Evolutionary conservation across 2,113 vertebrate genomes (phyloP).

Genomic region (Engraulis encrasicolus): DNA sequence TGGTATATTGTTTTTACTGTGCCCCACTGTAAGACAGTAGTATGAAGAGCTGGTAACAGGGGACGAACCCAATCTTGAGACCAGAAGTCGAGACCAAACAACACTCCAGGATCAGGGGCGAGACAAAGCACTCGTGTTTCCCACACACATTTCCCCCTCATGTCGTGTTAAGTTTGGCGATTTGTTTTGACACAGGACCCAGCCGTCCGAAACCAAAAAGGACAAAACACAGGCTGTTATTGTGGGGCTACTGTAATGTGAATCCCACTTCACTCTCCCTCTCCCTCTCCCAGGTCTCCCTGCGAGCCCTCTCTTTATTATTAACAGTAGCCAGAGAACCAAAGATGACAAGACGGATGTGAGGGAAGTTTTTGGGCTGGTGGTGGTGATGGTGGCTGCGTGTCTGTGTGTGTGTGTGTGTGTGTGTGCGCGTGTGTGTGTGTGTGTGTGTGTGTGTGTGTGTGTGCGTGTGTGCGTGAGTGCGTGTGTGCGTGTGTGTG

Average conservation of each 20-base stretch:
- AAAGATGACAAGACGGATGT: not conserved
- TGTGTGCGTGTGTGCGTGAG: not conserved
- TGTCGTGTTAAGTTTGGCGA: not conserved
- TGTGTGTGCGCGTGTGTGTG: not conserved
- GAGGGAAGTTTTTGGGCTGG: not conserved
- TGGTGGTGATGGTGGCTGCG: too few species aligned
- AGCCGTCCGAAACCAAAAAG: not conserved
- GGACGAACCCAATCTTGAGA: not conserved
- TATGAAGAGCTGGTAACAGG: not conserved
- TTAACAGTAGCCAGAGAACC: slow-evolving; percentile 8
- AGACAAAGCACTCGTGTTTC: not conserved
- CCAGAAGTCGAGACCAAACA: not conserved
- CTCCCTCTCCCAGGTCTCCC: not conserved
- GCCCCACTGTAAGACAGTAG: too few species aligned
- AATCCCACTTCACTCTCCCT: too few species aligned
- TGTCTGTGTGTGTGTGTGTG: not conserved
- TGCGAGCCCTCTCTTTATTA: not conserved
- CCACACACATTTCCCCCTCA: not conserved
- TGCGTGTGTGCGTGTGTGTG: not conserved
- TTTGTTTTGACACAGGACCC: not conserved
- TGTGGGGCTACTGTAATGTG: not conserved
- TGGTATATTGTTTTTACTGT: too few species aligned
- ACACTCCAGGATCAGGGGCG: not conserved
- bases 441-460: slow-evolving; percentile 22
- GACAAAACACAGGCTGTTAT: not conserved